These are phyloP conservation scores for Dermochelys coriacea DNA, from an alignment of 2,797 vertebrate genomes.

Conservation along the genomic window DNA sequence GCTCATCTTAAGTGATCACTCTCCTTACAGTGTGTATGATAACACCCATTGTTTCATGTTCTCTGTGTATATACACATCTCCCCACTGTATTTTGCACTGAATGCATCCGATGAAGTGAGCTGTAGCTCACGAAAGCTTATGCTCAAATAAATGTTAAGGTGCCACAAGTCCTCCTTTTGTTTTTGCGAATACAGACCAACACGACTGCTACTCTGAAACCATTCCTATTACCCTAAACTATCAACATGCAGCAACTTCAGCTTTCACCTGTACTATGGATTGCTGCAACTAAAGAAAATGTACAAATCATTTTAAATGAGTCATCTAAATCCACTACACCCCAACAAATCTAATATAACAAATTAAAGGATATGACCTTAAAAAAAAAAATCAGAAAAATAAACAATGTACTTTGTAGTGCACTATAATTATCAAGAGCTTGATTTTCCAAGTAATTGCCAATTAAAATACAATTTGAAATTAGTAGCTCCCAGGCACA, in stretches of 20 bases:
- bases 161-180: too few species aligned
- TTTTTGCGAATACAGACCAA: too few species aligned
- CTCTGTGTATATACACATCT: too few species aligned
- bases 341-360: neutral
- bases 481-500: neutral
- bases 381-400: neutral
- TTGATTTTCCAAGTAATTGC: neutral
- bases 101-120: too few species aligned
- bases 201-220: too few species aligned
- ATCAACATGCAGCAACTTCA: neutral
- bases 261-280: neutral
- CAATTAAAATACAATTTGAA: constrained; percentile 2
- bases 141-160: too few species aligned
- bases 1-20: too few species aligned
- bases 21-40: too few species aligned
- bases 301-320: neutral
- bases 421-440: neutral
- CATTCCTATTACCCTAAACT: neutral
- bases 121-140: too few species aligned
- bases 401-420: neutral
- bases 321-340: neutral
- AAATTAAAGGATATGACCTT: neutral
- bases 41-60: too few species aligned
- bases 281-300: neutral
- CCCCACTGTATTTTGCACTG: too few species aligned